Conservation (phyloP, 2,797 vertebrate species). For the Cryptoprocta ferox region DNA sequence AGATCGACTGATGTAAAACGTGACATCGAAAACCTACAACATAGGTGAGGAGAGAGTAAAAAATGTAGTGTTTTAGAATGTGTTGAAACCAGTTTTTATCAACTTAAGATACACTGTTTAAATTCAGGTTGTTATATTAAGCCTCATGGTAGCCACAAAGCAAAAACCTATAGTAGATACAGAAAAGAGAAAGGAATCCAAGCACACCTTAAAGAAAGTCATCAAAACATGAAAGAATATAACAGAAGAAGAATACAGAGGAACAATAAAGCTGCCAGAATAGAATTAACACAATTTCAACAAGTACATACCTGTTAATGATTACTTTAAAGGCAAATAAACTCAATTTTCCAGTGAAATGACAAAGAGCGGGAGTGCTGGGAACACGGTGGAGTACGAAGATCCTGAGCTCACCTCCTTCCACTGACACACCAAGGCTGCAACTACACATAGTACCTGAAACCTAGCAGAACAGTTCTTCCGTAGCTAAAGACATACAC, state of each 20-base stretch:
- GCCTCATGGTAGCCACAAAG: neutral
- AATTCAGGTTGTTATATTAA: neutral
- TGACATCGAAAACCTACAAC: neutral
- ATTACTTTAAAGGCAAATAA: neutral
- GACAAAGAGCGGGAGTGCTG: neutral
- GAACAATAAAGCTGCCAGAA: neutral
- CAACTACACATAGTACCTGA: neutral
- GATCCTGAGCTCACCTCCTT: neutral
- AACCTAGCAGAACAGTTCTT: neutral
- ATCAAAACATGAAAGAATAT: neutral
- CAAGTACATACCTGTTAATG: neutral
- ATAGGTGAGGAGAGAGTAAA: neutral
- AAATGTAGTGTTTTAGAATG: neutral
- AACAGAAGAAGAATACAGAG: neutral
- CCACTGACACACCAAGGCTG: neutral
- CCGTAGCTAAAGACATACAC: neutral
- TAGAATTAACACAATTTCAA: neutral
- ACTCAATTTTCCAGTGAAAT: neutral
- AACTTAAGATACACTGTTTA: neutral
- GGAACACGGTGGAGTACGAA: neutral
- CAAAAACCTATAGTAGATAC: neutral
- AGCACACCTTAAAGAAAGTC: neutral
- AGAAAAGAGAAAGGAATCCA: neutral
- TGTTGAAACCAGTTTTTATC: neutral
- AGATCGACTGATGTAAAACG: neutral